These are phyloP conservation scores for Steinernema khuongi DNA, from an alignment of 1,140 invertebrate genomes.

Conservation along the genomic window DNA sequence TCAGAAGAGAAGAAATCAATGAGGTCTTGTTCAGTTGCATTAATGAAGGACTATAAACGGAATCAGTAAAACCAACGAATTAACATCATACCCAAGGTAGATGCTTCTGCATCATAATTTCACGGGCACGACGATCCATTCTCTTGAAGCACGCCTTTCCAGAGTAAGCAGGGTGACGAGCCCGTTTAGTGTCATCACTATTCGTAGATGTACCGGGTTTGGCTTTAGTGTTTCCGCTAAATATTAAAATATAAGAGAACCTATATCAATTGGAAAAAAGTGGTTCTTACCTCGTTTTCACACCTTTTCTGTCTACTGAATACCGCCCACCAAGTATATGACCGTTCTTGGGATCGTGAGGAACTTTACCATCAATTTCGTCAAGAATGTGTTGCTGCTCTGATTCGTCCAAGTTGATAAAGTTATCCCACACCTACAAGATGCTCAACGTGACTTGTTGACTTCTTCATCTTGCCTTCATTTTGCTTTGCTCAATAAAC, in stretches of 20 bases:
- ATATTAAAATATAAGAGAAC: slow-evolving; percentile 15
- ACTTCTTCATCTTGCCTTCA: slow-evolving; percentile 39
- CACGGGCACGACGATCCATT: slow-evolving; percentile 39
- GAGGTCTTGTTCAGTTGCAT: slow-evolving; percentile 39
- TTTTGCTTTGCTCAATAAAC: slow-evolving; percentile 47
- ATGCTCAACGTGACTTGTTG: not conserved
- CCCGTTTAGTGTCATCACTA: slow-evolving; percentile 9
- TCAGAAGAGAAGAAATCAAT: slow-evolving; percentile 44
- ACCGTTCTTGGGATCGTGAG: slow-evolving; percentile 29
- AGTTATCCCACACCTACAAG: slow-evolving; percentile 54
- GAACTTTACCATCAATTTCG: slow-evolving; percentile 18
- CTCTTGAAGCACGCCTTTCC: slow-evolving; percentile 45
- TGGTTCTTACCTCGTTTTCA: not conserved
- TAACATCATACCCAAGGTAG: slow-evolving; percentile 36
- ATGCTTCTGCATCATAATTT: slow-evolving; percentile 32
- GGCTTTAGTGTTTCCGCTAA: slow-evolving; percentile 3
- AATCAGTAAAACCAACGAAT: slow-evolving; percentile 25
- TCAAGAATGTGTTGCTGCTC: slow-evolving; percentile 46
- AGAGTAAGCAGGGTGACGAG: slow-evolving; percentile 47
- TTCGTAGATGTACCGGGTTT: slow-evolving; percentile 13
- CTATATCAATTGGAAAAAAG: slow-evolving; percentile 13
- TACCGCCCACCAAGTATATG: not conserved
- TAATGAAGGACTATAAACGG: slow-evolving; percentile 42
- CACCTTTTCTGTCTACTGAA: not conserved
- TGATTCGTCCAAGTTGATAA: slow-evolving; percentile 49